Evolutionary conservation across 1,140 invertebrate genomes (phyloP).

Genomic region (Thaumatotibia leucotreta): DNA sequence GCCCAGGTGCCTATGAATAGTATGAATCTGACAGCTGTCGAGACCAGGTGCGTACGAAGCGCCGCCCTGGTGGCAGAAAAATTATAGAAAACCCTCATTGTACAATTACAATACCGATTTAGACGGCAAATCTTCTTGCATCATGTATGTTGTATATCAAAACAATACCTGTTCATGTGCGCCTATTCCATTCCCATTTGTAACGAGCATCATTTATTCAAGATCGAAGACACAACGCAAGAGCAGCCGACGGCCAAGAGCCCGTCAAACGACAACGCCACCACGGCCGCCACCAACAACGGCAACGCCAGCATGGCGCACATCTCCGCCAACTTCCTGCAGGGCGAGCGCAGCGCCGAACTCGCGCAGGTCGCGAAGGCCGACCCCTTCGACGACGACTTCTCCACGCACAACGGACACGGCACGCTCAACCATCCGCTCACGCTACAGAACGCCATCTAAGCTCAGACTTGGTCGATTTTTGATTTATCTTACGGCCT

Average conservation of each 20-base stretch:
- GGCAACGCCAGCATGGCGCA: slow-evolving; percentile 40
- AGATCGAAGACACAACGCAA: slow-evolving; percentile 53
- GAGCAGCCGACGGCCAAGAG: slow-evolving; percentile 44
- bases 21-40: no score
- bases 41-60: no score
- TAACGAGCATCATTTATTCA: slow-evolving; percentile 18
- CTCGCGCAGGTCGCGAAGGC: slow-evolving; percentile 4
- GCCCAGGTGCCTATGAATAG: no score
- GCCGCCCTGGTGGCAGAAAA: no score
- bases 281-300: slow-evolving; percentile 39
- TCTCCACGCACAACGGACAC: slow-evolving; percentile 62
- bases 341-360: slow-evolving; percentile 30
- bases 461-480: slow-evolving; percentile 21
- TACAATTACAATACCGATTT: no score
- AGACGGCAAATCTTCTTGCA: no score
- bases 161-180: no score
- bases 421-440: slow-evolving; percentile 46
- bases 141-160: no score
- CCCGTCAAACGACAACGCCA: slow-evolving; percentile 39
- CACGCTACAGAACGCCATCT: slow-evolving; percentile 64
- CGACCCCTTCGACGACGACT: slow-evolving; percentile 46
- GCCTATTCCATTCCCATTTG: no score
- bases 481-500: no score
- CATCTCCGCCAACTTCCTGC: slow-evolving; percentile 25
- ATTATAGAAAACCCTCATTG: no score